Evolutionary conservation across 30 jellyfish, hydroid and myxozoan species (phyloP).

Genomic region (Aurelia aurita): DNA sequence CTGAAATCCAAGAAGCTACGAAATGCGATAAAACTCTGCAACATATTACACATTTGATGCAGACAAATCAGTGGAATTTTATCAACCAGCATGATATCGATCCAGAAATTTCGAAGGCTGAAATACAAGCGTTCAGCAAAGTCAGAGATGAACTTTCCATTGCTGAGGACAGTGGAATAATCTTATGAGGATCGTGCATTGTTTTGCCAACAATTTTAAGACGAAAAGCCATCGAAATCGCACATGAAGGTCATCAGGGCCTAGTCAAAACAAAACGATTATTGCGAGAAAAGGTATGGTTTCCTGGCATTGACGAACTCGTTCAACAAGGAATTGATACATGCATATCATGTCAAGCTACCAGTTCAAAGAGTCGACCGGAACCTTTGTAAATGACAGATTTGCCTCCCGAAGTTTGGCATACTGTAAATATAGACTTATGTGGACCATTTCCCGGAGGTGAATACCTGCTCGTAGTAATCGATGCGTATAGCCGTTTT

Average conservation of each 20-base stretch:
- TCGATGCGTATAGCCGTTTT: too few species aligned
- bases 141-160: constrained; percentile 18
- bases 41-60: neutral
- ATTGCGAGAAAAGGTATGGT: too few species aligned
- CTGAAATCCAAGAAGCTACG: neutral
- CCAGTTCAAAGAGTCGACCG: constrained; percentile 17
- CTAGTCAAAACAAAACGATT: too few species aligned
- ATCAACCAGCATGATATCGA: neutral
- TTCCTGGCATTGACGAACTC: constrained; percentile 23
- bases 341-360: constrained; percentile 38
- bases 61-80: constrained; percentile 5
- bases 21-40: neutral
- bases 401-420: constrained; percentile 51
- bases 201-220: neutral
- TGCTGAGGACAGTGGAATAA: constrained; percentile 8
- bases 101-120: constrained; percentile 10
- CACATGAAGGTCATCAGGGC: constrained; percentile 62
- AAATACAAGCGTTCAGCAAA: neutral
- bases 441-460: too few species aligned
- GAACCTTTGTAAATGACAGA: constrained; percentile 27
- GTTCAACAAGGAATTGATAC: neutral
- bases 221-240: neutral
- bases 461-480: too few species aligned
- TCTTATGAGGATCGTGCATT: constrained; percentile 6
- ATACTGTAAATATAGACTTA: constrained; percentile 32